Evolutionary conservation across 2,797 vertebrate species (phyloP), one percentile per base, ranked within the genome.

Genomic region (Coranthus polyacanthus): DNA sequence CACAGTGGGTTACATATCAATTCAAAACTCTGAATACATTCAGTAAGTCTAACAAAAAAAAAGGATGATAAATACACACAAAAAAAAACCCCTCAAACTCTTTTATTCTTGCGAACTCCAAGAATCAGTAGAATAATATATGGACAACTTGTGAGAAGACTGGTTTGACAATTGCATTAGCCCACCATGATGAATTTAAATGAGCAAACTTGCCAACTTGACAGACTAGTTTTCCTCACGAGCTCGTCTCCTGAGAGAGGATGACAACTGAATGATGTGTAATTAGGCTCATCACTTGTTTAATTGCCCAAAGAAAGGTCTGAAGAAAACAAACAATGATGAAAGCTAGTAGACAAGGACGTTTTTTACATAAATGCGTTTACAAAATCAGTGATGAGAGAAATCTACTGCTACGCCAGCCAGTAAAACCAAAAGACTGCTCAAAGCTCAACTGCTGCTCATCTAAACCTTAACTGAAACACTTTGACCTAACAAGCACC

Each of bases 261-360:
- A 58, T 75, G 81, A 81, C 65, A 83, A 76, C 49, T 76, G 50
- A 81, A 62, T 75, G 82, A 85, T 78, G 75, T 52, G 66, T 69
- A 83, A 84, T 87, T 72, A 84, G 45, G 64, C 63, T 39, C 69
- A 49, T 72, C 15, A 41, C 59, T 70, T 81, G 75, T 74, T 79
- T 79, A 77, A 83, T 63, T 81, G 57, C 60, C 74, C 71, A 81
- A 82, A 77, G 29, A 51, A 65, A 55, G 72, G 51, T 12, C 61
- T 21, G 56, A 16, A 22, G 20, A 36, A 78, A 60, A 46, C 6
- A 74, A 78, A 84, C 62, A 68, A 53, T 29, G 51, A 77, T 59
- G 18, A 69, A 75, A 70, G 43, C 24, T 44, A 79, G 49, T 9
- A 55, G 17, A 44, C 42, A 11, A 10, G 50, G 12, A 62, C 59